Conservation (phyloP, 2,888 invertebrate species). For the Caradrina clavipalpis region DNA sequence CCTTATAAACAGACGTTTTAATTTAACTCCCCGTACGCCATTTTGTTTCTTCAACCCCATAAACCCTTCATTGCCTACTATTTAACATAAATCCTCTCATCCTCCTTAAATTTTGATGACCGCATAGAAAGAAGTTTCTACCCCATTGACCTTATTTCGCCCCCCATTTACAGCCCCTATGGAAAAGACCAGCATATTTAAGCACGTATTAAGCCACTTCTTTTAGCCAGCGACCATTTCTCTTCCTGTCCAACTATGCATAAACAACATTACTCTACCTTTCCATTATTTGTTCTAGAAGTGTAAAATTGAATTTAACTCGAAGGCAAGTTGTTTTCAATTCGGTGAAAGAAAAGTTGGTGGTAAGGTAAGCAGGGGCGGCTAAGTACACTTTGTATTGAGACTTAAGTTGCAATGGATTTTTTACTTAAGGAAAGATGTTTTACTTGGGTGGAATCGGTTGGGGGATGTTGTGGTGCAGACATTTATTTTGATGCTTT, state of each 20-base stretch:
- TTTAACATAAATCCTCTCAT: neutral
- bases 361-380: constrained; percentile 43
- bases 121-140: constrained; percentile 1
- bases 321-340: constrained; percentile 60
- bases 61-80: no score
- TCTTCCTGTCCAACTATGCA: constrained; percentile 27
- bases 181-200: constrained; percentile 9
- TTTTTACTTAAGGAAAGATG: constrained; percentile 30
- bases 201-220: constrained; percentile 4
- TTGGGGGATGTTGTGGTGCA: neutral
- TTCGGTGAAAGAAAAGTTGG: constrained; percentile 62
- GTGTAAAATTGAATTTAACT: constrained; percentile 59
- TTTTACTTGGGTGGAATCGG: constrained; percentile 25
- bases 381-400: constrained; percentile 48
- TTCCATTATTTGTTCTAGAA: constrained; percentile 36
- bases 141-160: constrained; percentile 11
- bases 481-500: no score
- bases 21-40: neutral
- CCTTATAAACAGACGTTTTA: neutral
- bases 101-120: neutral
- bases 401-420: constrained; percentile 41
- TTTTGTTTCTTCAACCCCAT: neutral
- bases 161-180: neutral
- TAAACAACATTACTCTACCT: constrained; percentile 34
- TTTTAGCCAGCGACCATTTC: constrained; percentile 10